Conservation (phyloP, 2,888 invertebrate genomes). For the Chloroclysta siterata region DNA sequence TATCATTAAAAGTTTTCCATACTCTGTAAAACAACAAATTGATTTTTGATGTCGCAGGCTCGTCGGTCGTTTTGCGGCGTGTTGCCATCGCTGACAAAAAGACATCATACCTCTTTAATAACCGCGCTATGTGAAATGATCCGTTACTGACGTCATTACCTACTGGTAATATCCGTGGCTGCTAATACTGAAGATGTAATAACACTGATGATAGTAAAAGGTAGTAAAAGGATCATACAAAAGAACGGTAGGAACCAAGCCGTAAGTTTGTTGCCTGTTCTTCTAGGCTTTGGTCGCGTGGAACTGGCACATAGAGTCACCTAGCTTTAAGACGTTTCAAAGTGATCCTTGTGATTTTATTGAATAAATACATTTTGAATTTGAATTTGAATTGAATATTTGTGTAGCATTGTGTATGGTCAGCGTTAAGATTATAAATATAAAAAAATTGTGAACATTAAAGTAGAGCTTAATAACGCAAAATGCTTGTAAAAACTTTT, state of each 20-base stretch:
- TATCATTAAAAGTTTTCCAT: constrained; percentile 8
- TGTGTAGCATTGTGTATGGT: background rate
- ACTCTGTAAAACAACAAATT: constrained; percentile 58
- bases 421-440: background rate
- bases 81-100: constrained; percentile 48
- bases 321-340: too few relatives aligned
- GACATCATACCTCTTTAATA: constrained; percentile 45
- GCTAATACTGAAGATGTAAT: constrained; percentile 36
- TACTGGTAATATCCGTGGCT: constrained; percentile 49
- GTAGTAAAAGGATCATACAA: too few relatives aligned
- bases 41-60: constrained; percentile 73
- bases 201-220: background rate
- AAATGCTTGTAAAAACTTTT: too few relatives aligned
- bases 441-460: too few relatives aligned
- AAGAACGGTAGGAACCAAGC: too few relatives aligned
- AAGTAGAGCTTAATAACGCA: too few relatives aligned
- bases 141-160: constrained; percentile 51
- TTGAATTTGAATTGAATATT: too few relatives aligned
- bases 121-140: constrained; percentile 52
- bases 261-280: too few relatives aligned
- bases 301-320: too few relatives aligned
- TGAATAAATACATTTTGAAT: too few relatives aligned
- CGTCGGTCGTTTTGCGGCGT: constrained; percentile 61
- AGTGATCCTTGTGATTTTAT: too few relatives aligned
- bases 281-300: too few relatives aligned